Evolutionary conservation across 2,113 vertebrate genomes (phyloP).

Genomic region (Ageneiosus marmoratus): DNA sequence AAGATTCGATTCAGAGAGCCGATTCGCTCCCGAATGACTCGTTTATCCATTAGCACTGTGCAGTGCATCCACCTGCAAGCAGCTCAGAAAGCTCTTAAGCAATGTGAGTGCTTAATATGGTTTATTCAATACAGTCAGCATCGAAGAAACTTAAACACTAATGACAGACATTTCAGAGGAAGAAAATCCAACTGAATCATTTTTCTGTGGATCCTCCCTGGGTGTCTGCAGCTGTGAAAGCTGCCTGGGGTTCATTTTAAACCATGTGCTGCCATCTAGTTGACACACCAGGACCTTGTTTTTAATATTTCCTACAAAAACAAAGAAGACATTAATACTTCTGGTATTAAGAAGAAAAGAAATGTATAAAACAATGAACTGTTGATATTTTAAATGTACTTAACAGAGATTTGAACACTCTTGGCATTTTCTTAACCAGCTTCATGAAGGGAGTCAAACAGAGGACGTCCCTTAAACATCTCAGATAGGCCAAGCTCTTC

Average conservation of each 20-base stretch:
- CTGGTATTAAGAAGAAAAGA: not conserved
- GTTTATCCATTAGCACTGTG: not conserved
- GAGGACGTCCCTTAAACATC: not conserved
- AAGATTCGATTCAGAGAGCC: not conserved
- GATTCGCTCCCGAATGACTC: not conserved
- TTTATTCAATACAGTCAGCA: not conserved
- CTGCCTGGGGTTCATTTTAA: not conserved
- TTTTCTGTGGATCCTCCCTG: not conserved
- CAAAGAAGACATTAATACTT: not conserved
- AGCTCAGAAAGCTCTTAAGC: not conserved
- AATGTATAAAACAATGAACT: not conserved
- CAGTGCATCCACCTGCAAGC: not conserved
- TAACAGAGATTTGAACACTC: not conserved
- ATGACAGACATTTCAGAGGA: not conserved
- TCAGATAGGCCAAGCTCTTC: not conserved
- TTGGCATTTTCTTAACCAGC: not conserved
- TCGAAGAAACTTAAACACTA: not conserved
- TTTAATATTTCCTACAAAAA: not conserved
- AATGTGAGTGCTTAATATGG: not conserved
- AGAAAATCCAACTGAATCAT: not conserved
- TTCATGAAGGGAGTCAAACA: not conserved
- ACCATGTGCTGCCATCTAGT: constrained; percentile 43
- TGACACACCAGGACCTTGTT: not conserved
- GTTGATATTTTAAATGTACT: not conserved
- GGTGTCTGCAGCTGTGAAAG: not conserved